Evolutionary conservation across 2,888 invertebrate species (phyloP).

Genomic region (Hybos culiciformis): DNA sequence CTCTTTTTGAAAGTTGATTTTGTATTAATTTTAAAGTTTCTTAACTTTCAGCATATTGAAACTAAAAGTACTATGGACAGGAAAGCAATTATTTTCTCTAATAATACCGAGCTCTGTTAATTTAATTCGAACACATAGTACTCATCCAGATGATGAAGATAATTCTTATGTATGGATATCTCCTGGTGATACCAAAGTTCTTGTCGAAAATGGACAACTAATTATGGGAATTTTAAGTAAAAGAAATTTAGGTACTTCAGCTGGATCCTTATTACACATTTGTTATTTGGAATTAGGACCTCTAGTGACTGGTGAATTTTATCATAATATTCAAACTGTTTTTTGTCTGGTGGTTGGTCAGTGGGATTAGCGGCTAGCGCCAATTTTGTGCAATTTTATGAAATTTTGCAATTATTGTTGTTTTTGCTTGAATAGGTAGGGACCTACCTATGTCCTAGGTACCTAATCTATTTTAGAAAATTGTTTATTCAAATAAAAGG

Average conservation of each 20-base stretch:
- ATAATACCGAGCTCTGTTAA: constrained; percentile 90
- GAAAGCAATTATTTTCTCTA: constrained; percentile 86
- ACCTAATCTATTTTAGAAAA: no score
- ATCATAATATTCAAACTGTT: constrained; percentile 94
- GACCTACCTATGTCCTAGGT: no score
- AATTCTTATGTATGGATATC: constrained; percentile 85
- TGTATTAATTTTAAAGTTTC: no score
- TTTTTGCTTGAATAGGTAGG: no score
- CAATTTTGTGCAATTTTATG: no score
- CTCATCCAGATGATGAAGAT: constrained; percentile 89
- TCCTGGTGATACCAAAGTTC: constrained; percentile 84
- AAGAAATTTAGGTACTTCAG: constrained; percentile 84
- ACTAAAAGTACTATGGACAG: constrained; percentile 88
- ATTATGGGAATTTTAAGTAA: constrained; percentile 95
- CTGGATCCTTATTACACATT: constrained; percentile 88
- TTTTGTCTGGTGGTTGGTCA: no score
- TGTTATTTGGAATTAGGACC: constrained; percentile 91
- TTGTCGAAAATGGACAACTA: constrained; percentile 91
- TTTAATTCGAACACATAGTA: constrained; percentile 88
- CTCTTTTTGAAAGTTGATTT: no score
- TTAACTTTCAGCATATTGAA: no score
- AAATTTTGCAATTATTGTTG: no score
- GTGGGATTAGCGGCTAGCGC: no score
- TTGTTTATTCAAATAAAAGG: no score
- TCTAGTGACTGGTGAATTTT: constrained; percentile 82